Percentiles rank a stretch among this genome's conserved stretches.
phyloP scores from a whole-genome alignment of 2,888 invertebrate genomes.

The Cryptocephalus moraei region DNA sequence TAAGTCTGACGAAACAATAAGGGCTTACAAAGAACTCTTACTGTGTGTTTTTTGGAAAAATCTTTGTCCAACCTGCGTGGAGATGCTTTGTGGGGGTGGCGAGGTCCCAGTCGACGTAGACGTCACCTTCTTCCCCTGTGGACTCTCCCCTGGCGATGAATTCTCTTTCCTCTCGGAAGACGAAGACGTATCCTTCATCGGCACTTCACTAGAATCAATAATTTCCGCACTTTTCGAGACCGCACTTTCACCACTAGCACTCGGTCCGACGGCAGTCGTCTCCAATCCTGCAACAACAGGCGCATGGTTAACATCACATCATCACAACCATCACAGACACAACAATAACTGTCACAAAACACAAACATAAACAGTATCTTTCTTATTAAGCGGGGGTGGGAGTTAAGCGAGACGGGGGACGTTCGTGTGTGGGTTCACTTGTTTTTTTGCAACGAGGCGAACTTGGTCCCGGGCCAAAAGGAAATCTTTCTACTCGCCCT shows the following conservation, averaged over 20 bases:
- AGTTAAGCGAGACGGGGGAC: neutral
- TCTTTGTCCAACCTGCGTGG: conserved; percentile 59
- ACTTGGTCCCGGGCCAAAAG: conserved; percentile 64
- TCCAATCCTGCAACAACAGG: conserved; percentile 19
- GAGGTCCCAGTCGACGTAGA: conserved; percentile 66
- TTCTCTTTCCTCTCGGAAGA: conserved; percentile 33
- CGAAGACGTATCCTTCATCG: conserved; percentile 51
- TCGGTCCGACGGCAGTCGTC: conserved; percentile 10
- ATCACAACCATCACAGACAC: neutral
- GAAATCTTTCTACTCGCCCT: conserved; percentile 63
- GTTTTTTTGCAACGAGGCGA: conserved; percentile 29
- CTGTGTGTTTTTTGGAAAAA: no score
- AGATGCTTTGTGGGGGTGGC: conserved; percentile 77
- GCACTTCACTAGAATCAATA: conserved; percentile 23
- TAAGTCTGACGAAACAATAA: conserved; percentile 40
- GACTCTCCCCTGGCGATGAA: conserved; percentile 13
- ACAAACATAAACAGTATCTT: no score
- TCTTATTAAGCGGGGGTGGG: neutral
- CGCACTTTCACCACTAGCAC: conserved; percentile 1
- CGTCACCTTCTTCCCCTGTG: conserved; percentile 12
- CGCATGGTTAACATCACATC: conserved; percentile 1
- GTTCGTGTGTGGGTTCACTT: conserved; percentile 16
- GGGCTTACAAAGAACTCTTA: no score
- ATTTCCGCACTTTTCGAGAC: conserved; percentile 8
- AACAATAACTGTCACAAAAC: no score